Base-by-base conservation (phyloP, 2,888 invertebrate species). In the Cataglyphis altisquamis region DNA sequence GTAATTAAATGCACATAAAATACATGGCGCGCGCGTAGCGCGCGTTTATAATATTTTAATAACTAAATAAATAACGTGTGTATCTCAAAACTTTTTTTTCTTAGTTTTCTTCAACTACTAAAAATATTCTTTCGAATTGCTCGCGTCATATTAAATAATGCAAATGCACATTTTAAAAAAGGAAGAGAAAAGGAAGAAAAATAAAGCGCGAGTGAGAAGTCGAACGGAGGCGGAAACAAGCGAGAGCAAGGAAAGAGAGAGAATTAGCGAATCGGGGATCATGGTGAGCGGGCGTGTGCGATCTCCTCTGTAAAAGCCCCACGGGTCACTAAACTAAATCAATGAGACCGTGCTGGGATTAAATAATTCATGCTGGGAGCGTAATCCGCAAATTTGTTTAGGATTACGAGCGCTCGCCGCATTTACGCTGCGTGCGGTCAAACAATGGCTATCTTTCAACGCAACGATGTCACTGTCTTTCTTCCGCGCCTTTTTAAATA, bases 321-420 rank as follows among this genome's bases (percentile, higher is more conserved):
- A 90, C 89, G 90, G 91, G 92, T 91, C 92, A 89, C 92, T 91
- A 92, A 52, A 92, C 92, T 92, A 91, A 91, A 92, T 92, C 91
- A 91, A 92, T 91, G 90, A 92, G 90, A 90, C 88, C 91, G 92
- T 89, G 91, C 91, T 91, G 92, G 91, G 94, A 93, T 93, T 93
- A 93, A 93, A 94, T 92, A 94, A 94, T 93, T 93, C 93, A 93
- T 90, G 94, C 94, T 93, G 93, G 84, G 94, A 92, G 91, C 91
- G 92, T 93, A 94, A 94, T 94, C 94, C 93, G 93, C 93, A 94
- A 94, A 94, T 94, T 93, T 93, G 94, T 93, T 92, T 92, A 92
- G 93, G 92, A 93, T 94, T 93, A 93, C 91, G 88, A 90, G 91
- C 88, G 90, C 87, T n/a, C n/a, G 86, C 86, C 86, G 91, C 89